Evolutionary conservation across 2,113 vertebrate genomes (phyloP).

Genomic region (Mirza zaza): DNA sequence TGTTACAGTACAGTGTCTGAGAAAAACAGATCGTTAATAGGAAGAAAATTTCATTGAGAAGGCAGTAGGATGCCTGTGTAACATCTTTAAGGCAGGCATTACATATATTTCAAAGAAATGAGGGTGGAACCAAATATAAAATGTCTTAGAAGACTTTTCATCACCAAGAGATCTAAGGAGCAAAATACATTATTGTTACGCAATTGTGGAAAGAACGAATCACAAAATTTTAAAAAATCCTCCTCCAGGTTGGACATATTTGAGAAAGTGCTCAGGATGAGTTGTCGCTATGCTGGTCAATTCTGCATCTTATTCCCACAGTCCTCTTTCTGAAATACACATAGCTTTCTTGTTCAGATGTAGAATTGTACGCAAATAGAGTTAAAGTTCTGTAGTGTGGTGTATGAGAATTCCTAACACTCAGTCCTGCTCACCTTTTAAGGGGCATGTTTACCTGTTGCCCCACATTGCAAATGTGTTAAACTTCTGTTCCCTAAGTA

Average conservation of each 20-base stretch:
- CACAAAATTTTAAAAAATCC: not conserved
- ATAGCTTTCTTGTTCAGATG: not conserved
- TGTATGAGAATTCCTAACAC: not conserved
- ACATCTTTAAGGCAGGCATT: not conserved
- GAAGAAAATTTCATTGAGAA: not conserved
- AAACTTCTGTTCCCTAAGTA: not conserved
- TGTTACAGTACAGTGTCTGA: not conserved
- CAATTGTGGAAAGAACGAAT: not conserved
- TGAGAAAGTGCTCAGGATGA: not conserved
- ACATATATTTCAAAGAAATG: not conserved
- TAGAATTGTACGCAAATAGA: not conserved
- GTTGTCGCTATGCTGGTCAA: not conserved
- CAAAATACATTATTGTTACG: not conserved
- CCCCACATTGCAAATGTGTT: not conserved
- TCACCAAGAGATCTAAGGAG: not conserved
- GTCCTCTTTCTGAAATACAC: not conserved
- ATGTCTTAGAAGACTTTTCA: not conserved
- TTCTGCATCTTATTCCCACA: not conserved
- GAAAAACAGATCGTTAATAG: not conserved
- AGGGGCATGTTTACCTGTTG: not conserved
- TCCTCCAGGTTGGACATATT: not conserved
- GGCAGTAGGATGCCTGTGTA: not conserved
- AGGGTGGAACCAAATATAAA: not conserved
- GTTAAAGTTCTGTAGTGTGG: not conserved
- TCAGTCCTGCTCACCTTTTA: not conserved